phyloP scores from a whole-genome alignment of 2,113 vertebrate genomes.

The Trematocara zebra region DNA sequence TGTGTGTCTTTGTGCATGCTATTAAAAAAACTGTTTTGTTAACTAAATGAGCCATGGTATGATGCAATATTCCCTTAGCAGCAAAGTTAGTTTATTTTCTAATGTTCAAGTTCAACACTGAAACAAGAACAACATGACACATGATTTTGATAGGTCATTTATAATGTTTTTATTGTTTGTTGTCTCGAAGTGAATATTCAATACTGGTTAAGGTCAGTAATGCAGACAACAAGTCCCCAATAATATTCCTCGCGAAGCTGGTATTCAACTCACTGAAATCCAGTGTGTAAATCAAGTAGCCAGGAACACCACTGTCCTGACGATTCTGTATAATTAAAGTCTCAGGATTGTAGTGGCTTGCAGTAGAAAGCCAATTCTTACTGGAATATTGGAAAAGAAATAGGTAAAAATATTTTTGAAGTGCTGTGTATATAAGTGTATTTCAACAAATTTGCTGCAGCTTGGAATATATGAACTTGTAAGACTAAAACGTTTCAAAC shows the following conservation, averaged over 20 bases:
- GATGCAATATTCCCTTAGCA: constrained; percentile 21
- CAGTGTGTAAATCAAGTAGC: background rate
- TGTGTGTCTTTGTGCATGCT: background rate
- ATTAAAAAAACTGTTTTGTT: background rate
- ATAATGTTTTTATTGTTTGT: background rate
- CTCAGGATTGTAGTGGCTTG: background rate
- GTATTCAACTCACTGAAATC: background rate
- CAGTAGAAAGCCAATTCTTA: background rate
- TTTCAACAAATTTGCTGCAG: background rate
- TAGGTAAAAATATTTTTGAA: background rate
- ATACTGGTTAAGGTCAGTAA: background rate
- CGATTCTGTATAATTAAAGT: background rate
- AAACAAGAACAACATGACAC: background rate
- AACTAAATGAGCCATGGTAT: background rate
- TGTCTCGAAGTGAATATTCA: background rate
- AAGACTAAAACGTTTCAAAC: background rate
- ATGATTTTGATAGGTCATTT: background rate
- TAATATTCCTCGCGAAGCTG: background rate
- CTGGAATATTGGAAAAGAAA: background rate
- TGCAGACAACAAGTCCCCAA: background rate
- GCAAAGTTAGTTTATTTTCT: background rate
- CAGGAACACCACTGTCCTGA: background rate
- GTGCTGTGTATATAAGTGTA: background rate
- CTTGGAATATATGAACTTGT: background rate
- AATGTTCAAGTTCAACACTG: background rate